phyloP scores from a whole-genome alignment of 2,888 invertebrate genomes.

The Phytoseiulus persimilis region DNA sequence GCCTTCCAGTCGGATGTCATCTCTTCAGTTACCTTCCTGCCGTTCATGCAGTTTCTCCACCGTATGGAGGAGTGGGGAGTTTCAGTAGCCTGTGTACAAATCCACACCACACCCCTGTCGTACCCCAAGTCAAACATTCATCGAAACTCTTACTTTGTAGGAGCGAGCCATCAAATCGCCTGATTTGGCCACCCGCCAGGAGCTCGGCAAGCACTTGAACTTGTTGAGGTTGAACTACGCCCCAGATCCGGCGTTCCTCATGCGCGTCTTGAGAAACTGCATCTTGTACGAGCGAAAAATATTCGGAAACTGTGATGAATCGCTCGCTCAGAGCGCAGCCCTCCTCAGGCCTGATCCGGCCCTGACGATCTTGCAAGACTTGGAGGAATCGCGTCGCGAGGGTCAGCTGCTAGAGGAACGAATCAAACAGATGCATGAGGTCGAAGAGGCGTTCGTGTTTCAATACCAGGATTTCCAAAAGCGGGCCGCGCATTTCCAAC shows the following conservation, averaged over 20 bases:
- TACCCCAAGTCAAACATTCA: too few species aligned
- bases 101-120: too few species aligned
- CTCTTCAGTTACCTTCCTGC: too few species aligned
- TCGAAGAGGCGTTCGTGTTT: conserved; percentile 74
- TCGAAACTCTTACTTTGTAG: neutral
- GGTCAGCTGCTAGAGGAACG: conserved; percentile 61
- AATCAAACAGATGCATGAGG: conserved; percentile 66
- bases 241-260: conserved; percentile 6
- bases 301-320: neutral
- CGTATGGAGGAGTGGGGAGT: too few species aligned
- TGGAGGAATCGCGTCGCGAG: conserved; percentile 8
- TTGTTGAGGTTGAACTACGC: neutral
- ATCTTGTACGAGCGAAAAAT: conserved; percentile 18
- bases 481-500: conserved; percentile 57
- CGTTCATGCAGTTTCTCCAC: too few species aligned
- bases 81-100: too few species aligned
- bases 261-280: conserved; percentile 6
- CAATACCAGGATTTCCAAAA: conserved; percentile 76
- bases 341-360: too few species aligned
- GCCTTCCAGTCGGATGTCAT: too few species aligned
- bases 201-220: neutral
- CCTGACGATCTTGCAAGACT: neutral
- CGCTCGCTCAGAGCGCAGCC: neutral
- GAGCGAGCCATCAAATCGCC: neutral
- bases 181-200: neutral